Percentiles rank a stretch among this genome's conserved stretches.
These are phyloP conservation scores for Macropus fuliginosus DNA, from an alignment of 2,797 vertebrate species.

Conservation along the genomic window DNA sequence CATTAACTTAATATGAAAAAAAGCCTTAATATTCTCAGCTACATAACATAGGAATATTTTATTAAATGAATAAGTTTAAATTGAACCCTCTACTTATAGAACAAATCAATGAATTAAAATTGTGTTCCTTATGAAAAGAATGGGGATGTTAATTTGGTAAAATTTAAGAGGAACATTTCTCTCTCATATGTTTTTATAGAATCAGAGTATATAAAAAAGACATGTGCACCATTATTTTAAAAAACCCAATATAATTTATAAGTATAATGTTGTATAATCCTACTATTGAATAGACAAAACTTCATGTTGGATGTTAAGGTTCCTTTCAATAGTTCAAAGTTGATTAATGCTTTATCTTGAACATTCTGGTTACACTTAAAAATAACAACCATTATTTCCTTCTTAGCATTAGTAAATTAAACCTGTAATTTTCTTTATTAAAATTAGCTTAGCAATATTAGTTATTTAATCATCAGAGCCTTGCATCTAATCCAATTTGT, in stretches of 20 bases:
- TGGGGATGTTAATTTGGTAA: not conserved
- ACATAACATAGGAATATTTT: not conserved
- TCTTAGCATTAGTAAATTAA: not conserved
- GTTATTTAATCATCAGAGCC: not conserved
- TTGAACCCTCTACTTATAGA: not conserved
- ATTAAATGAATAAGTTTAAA: not conserved
- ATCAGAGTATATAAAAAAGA: not conserved
- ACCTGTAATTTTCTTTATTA: not conserved
- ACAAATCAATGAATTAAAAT: not conserved
- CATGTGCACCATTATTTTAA: not conserved
- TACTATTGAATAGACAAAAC: not conserved
- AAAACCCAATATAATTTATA: not conserved
- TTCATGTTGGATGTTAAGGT: not conserved
- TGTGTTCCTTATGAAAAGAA: not conserved
- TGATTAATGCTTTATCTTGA: constrained; percentile 14
- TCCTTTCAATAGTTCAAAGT: not conserved
- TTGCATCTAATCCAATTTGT: not conserved
- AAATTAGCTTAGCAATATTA: not conserved
- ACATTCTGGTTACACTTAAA: not conserved
- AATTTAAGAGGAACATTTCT: not conserved
- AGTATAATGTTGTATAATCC: not conserved
- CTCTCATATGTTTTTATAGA: not conserved
- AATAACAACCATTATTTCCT: not conserved
- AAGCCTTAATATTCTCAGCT: not conserved
- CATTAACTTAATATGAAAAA: not conserved